A percentile compares a stretch with the other conserved stretches of the same genome.
phyloP scores from a whole-genome alignment of 53 echinoderm and acorn worm species.

The Stichopus horrens region DNA sequence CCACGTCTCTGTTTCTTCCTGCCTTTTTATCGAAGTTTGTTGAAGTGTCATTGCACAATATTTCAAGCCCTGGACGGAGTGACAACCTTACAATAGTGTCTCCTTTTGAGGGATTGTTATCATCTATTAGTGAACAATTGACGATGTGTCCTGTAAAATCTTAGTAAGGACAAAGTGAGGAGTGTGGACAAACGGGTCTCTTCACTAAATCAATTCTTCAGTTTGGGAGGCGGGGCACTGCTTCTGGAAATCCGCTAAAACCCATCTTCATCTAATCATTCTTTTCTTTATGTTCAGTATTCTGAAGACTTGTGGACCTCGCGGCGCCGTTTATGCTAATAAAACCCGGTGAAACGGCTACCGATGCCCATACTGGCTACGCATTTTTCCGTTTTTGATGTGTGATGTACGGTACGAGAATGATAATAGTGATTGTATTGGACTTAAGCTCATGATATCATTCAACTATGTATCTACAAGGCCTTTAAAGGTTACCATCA shows the following conservation, averaged over 20 bases:
- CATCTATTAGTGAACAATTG: slow-evolving; percentile 32
- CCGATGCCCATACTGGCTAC: neutral
- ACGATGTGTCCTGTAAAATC: neutral
- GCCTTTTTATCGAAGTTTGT: neutral
- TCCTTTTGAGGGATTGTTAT: slow-evolving; percentile 32
- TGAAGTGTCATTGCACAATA: slow-evolving; percentile 12
- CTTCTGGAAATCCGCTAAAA: slow-evolving; percentile 40
- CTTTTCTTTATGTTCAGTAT: neutral
- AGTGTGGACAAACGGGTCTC: slow-evolving; percentile 11
- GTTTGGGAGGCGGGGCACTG: slow-evolving; percentile 35
- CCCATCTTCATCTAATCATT: slow-evolving; percentile 25
- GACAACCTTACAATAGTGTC: slow-evolving; percentile 36
- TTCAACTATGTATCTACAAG: too few relatives aligned
- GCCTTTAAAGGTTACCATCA: neutral
- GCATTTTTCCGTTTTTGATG: too few relatives aligned
- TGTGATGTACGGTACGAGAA: too few relatives aligned
- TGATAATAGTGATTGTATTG: too few relatives aligned
- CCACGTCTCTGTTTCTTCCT: too few relatives aligned
- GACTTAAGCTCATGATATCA: too few relatives aligned
- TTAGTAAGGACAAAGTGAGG: neutral
- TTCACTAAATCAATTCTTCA: slow-evolving; percentile 37
- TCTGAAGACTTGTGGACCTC: slow-evolving; percentile 29
- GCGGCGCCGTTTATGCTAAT: slow-evolving; percentile 47
- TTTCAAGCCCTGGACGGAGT: neutral
- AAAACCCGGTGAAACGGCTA: neutral